phyloP scores from a whole-genome alignment of 2,888 invertebrate species.

The Sycophila texana region DNA sequence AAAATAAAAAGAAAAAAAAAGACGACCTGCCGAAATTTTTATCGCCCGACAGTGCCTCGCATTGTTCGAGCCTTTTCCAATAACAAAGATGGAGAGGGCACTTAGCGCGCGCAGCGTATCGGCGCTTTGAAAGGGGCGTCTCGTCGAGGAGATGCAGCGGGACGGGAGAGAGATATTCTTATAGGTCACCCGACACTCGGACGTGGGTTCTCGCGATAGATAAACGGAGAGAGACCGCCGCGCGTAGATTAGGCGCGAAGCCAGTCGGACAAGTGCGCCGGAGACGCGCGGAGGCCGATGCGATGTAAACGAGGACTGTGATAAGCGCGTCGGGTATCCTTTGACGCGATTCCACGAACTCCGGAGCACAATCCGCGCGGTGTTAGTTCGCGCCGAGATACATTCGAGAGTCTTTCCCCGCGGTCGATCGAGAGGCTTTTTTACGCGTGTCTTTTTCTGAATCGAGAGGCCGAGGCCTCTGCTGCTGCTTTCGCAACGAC shows the following conservation, averaged over 20 bases:
- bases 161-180: slow-evolving; percentile 45
- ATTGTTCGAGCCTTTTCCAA: no score
- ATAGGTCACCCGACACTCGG: slow-evolving; percentile 54
- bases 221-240: slow-evolving; percentile 33
- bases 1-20: no score
- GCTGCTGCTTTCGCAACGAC: background rate
- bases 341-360: slow-evolving; percentile 51
- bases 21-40: no score
- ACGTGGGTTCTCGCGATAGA: slow-evolving; percentile 28
- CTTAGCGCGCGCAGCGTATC: no score
- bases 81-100: no score
- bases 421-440: slow-evolving; percentile 28
- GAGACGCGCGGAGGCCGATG: slow-evolving; percentile 1
- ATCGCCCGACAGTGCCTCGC: no score
- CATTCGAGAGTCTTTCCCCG: slow-evolving; percentile 24
- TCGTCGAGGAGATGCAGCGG: slow-evolving; percentile 13
- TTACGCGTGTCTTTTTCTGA: background rate
- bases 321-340: slow-evolving; percentile 54
- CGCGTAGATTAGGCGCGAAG: slow-evolving; percentile 23
- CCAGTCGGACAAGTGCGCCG: slow-evolving; percentile 43
- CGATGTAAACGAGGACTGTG: slow-evolving; percentile 54
- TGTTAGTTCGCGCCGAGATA: slow-evolving; percentile 28
- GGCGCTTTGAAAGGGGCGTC: background rate
- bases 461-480: background rate
- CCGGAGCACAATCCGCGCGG: slow-evolving; percentile 15